A percentile compares a stretch with the other conserved stretches of the same genome.
These are phyloP conservation scores for Probaryconus sp. DNA, from an alignment of 1,140 invertebrate genomes.

Conservation along the genomic window DNA sequence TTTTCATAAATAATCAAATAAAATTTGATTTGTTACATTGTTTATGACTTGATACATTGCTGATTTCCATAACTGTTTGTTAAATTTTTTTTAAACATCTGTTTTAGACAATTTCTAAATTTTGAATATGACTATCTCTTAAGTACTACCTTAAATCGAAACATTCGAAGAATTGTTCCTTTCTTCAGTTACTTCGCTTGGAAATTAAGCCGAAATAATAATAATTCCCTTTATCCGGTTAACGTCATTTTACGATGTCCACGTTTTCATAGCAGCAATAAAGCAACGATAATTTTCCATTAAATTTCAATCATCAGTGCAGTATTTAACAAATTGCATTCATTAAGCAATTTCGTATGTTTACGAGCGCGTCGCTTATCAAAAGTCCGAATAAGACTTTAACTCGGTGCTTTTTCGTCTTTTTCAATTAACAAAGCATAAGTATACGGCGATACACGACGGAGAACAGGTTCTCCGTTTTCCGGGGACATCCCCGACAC, in stretches of 20 bases:
- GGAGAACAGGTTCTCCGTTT: constrained; percentile 74
- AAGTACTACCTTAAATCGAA: too few relatives aligned
- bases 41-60: too few relatives aligned
- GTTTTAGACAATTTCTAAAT: too few relatives aligned
- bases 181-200: too few relatives aligned
- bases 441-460: constrained; percentile 51
- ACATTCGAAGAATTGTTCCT: too few relatives aligned
- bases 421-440: constrained; percentile 60
- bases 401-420: constrained; percentile 25
- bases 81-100: too few relatives aligned
- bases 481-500: constrained; percentile 68
- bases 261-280: neutral
- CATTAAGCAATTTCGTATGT: constrained; percentile 45
- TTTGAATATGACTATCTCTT: too few relatives aligned
- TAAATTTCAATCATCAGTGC: constrained; percentile 42
- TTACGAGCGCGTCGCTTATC: constrained; percentile 42
- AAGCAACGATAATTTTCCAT: constrained; percentile 29
- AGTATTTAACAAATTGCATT: constrained; percentile 51
- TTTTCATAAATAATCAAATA: too few relatives aligned
- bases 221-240: too few relatives aligned
- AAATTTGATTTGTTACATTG: too few relatives aligned
- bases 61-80: too few relatives aligned
- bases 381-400: constrained; percentile 13
- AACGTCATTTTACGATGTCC: too few relatives aligned
- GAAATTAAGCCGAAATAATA: neutral